Evolutionary conservation across 2,113 vertebrate species (phyloP).

Genomic region (Scalopus aquaticus): DNA sequence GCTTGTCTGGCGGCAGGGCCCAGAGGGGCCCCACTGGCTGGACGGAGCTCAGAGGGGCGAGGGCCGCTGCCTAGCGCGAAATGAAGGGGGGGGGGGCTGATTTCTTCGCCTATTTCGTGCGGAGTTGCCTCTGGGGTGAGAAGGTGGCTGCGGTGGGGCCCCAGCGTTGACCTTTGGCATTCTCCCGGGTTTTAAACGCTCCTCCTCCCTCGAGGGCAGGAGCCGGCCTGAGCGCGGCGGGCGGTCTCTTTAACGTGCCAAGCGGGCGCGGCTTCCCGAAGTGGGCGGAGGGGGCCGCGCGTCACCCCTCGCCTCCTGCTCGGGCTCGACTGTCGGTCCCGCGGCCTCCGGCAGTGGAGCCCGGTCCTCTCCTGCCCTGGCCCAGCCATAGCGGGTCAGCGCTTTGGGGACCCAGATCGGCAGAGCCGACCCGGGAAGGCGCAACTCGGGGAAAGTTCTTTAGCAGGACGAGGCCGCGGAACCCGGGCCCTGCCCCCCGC

Average conservation of each 20-base stretch:
- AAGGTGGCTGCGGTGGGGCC: neutral
- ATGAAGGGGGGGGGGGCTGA: neutral
- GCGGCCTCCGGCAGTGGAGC: neutral
- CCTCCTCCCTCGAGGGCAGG: neutral
- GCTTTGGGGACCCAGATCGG: neutral
- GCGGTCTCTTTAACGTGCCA: neutral
- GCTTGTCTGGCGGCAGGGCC: neutral
- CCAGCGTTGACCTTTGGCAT: neutral
- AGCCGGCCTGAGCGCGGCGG: neutral
- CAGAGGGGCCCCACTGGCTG: neutral
- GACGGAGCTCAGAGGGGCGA: too few species aligned
- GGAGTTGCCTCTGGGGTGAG: neutral
- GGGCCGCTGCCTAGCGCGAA: neutral
- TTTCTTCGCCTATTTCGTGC: neutral
- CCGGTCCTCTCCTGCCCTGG: neutral
- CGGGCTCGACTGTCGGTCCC: neutral
- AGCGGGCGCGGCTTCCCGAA: neutral
- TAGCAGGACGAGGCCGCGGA: neutral
- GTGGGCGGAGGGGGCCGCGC: neutral
- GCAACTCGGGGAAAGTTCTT: constrained; percentile 39
- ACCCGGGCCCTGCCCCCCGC: neutral
- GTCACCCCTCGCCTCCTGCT: neutral
- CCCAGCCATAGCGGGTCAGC: neutral
- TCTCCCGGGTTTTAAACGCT: neutral
- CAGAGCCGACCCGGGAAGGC: neutral